A percentile compares a stretch with the other conserved stretches of the same genome.
Evolutionary conservation across 1,140 invertebrate genomes (phyloP).

Genomic region (Drosophila melanica): DNA sequence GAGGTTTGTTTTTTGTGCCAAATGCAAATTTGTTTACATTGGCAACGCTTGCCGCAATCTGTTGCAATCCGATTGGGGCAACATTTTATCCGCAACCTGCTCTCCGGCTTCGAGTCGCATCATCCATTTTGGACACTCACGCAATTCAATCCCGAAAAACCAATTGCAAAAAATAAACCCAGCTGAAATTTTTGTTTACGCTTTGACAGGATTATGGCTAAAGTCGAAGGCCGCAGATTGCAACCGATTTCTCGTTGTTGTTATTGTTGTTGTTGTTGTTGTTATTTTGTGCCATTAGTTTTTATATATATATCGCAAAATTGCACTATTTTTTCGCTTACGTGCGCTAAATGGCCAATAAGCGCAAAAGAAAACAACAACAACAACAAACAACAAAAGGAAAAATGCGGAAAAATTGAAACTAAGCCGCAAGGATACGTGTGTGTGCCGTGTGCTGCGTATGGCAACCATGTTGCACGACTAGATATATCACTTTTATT

Average conservation of each 20-base stretch:
- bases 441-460: slow-evolving; percentile 37
- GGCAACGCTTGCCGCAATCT: slow-evolving; percentile 30
- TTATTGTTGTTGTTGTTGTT: slow-evolving; percentile 24
- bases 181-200: slow-evolving; percentile 76
- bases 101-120: not conserved
- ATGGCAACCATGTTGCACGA: slow-evolving; percentile 68
- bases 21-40: slow-evolving; percentile 28
- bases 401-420: slow-evolving; percentile 48
- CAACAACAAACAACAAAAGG: slow-evolving; percentile 22
- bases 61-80: slow-evolving; percentile 25
- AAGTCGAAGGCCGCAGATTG: slow-evolving; percentile 60
- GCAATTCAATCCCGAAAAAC: slow-evolving; percentile 29
- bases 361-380: slow-evolving; percentile 44
- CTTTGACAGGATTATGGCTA: slow-evolving; percentile 78
- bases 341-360: slow-evolving; percentile 81
- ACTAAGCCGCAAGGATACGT: slow-evolving; percentile 67
- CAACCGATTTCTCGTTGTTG: slow-evolving; percentile 10
- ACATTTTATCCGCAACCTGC: not conserved
- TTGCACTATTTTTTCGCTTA: slow-evolving; percentile 70
- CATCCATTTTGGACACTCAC: slow-evolving; percentile 15
- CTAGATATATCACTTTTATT: slow-evolving; percentile 82
- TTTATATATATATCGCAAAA: slow-evolving; percentile 66
- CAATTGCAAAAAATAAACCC: slow-evolving; percentile 43
- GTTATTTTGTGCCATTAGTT: slow-evolving; percentile 64
- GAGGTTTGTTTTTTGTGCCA: slow-evolving; percentile 28